A percentile compares a stretch with the other conserved stretches of the same genome.
These are phyloP conservation scores for Mallateleia sp. DNA, from an alignment of 2,888 invertebrate genomes.

Conservation along the genomic window DNA sequence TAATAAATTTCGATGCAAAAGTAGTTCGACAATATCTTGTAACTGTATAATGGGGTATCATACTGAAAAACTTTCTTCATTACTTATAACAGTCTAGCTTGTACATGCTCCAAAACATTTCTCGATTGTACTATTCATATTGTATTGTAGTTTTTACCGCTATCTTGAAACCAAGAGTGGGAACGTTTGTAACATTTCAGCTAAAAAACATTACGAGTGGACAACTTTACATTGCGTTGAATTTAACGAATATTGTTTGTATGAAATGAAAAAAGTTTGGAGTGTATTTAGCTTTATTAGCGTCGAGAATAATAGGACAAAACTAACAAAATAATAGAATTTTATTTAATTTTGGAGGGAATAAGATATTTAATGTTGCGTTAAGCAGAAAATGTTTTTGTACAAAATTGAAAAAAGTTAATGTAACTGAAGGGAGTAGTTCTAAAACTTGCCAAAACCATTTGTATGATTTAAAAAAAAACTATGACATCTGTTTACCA, in stretches of 20 bases:
- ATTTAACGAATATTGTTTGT: not conserved
- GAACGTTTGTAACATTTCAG: not conserved
- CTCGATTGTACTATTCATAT: not conserved
- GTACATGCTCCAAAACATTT: not conserved
- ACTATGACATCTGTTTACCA: no score
- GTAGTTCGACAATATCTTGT: no score
- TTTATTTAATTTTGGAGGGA: not conserved
- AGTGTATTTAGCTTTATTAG: not conserved
- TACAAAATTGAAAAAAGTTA: no score
- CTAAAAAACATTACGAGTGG: not conserved
- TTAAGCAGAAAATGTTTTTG: no score
- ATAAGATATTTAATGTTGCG: no score
- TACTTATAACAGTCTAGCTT: not conserved
- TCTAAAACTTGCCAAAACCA: no score
- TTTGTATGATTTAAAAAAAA: no score
- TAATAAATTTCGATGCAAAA: no score
- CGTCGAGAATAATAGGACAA: not conserved
- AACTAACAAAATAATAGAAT: not conserved
- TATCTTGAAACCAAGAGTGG: not conserved
- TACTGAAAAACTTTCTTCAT: not conserved
- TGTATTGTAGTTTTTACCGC: not conserved
- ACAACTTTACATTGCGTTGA: not conserved
- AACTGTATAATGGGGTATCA: no score
- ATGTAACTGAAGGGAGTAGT: no score
- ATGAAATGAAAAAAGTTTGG: not conserved